Percentiles rank a stretch among this genome's conserved stretches.
Evolutionary conservation across 2,113 vertebrate species (phyloP).

Genomic region (Eudyptes chrysolophus): DNA sequence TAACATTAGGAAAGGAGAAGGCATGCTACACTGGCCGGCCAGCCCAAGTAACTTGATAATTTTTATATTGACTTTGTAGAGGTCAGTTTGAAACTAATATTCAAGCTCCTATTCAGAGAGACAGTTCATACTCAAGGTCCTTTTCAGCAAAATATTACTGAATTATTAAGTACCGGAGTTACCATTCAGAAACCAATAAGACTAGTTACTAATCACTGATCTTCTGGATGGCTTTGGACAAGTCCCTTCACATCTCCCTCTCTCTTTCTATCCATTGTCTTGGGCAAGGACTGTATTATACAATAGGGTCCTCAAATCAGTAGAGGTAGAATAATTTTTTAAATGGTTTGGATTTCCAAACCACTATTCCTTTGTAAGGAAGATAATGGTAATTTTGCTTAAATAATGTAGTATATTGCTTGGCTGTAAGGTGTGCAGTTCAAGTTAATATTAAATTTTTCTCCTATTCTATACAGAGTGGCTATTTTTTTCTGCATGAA

Average conservation of each 20-base stretch:
- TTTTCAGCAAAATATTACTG: neutral
- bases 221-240: neutral
- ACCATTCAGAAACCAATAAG: neutral
- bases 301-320: neutral
- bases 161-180: neutral
- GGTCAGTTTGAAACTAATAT: neutral
- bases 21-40: neutral
- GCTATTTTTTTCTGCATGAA: neutral
- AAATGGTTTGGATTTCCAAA: neutral
- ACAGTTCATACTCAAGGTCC: neutral
- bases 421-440: neutral
- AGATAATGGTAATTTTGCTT: neutral
- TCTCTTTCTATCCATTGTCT: neutral
- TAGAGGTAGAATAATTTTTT: neutral
- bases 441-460: neutral
- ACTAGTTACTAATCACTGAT: neutral
- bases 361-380: neutral
- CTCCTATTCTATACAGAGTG: neutral
- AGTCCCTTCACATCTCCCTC: neutral
- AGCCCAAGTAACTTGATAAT: neutral
- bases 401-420: neutral
- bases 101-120: neutral
- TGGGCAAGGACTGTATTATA: neutral
- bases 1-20: neutral
- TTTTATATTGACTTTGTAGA: neutral